Evolutionary conservation across 2,113 vertebrate species (phyloP).

Genomic region (Hepsetus odoe): DNA sequence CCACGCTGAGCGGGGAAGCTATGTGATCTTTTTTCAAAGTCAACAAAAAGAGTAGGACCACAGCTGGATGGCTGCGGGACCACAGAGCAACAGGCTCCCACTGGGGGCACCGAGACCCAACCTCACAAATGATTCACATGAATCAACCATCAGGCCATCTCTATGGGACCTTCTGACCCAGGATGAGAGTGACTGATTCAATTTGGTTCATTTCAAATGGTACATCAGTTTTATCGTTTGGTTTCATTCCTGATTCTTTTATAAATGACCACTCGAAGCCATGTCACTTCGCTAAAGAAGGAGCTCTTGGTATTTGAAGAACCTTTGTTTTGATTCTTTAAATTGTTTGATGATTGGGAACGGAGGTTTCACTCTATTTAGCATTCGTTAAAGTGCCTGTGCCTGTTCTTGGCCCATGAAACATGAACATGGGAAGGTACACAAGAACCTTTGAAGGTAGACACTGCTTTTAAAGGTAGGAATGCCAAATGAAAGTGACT

Average conservation of each 20-base stretch:
- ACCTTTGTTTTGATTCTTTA: too few species aligned
- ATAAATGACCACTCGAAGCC: not conserved
- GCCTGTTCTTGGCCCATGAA: too few species aligned
- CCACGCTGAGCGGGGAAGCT: constrained; percentile 60
- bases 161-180: constrained; percentile 4
- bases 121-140: constrained; percentile 49
- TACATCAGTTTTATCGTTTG: not conserved
- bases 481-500: too few species aligned
- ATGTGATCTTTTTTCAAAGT: constrained; percentile 79
- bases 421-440: too few species aligned
- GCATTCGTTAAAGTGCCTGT: too few species aligned
- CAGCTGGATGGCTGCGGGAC: constrained; percentile 69
- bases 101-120: constrained; percentile 57
- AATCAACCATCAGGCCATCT: constrained; percentile 22
- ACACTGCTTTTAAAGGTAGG: too few species aligned
- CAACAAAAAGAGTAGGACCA: constrained; percentile 74
- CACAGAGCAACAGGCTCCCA: constrained; percentile 74
- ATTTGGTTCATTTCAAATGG: constrained; percentile 3
- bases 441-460: too few species aligned
- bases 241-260: constrained; percentile 6
- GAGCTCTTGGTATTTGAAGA: too few species aligned
- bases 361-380: too few species aligned
- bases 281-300: too few species aligned
- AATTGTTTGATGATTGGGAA: too few species aligned
- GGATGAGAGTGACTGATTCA: constrained; percentile 27